Base-by-base conservation (phyloP, 1,140 invertebrate species). In the Cydia strobilella region DNA sequence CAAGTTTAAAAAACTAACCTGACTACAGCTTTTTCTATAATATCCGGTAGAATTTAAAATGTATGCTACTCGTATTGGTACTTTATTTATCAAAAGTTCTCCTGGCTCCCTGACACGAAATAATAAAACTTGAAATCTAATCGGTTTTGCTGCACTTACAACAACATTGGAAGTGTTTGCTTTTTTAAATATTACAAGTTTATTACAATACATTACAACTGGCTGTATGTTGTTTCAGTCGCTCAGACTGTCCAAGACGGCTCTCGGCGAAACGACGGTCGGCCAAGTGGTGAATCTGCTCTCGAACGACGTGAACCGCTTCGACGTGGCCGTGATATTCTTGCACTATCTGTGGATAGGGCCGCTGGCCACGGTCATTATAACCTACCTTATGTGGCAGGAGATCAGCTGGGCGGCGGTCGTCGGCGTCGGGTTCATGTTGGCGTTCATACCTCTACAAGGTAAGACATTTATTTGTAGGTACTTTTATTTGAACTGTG, bases 271-370 rank as follows among this genome's bases (percentile, higher is more conserved):
- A 83, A 97, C 96, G 5, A 97, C 97, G 3, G 94, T 95, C 48
- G 98, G 98, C 10, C 96, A 99, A 93, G 96, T 99, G 85, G 96
- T 99, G 12, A 99, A 99, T 91, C 94, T 99, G 6, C 94, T 99
- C 76, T 98, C 97, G 12, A 99, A 98, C 89, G 98, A 99, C 88
- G 95, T 97, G 66, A 95, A 95, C 74, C 94, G 95, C 23, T 95
- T 97, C 81, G 96, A 97, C 84, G 93, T 94, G 48, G 94, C 95
- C 1, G 91, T 96, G 13, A 93, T 95, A 72, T 96, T 96, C 83
- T 86, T 96, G 15, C 96, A 97, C 86, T 96, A 96, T 84, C 93
- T 97, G 76, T 97, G 96, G 96, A 94, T 97, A 62, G 97, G 97
- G 0, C 97, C 98, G 0, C 80, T 98, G 12, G 96, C 98, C 84